These are phyloP conservation scores for Cydia strobilella DNA, from an alignment of 1,140 invertebrate species.

Conservation along the genomic window DNA sequence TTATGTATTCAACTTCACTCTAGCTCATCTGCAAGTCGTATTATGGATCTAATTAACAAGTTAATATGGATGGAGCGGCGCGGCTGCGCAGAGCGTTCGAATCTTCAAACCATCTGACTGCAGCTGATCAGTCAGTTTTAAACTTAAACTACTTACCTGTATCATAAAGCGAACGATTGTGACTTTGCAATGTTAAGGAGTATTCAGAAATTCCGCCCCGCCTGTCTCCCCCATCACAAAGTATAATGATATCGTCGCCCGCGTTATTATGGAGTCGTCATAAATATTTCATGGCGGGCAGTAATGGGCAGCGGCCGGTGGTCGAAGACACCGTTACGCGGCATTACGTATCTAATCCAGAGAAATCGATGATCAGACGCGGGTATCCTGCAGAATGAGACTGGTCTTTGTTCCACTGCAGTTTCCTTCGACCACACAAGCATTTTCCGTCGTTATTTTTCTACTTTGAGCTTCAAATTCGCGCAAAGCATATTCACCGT, in stretches of 20 bases:
- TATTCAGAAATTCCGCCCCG: conserved; percentile 79
- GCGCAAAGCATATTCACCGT: not conserved
- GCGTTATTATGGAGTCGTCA: conserved; percentile 80
- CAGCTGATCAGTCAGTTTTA: not conserved
- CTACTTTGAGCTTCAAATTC: not conserved
- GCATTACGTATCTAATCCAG: conserved; percentile 21
- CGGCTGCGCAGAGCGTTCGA: conserved; percentile 63
- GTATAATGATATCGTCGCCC: conserved; percentile 81
- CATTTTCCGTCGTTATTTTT: not conserved
- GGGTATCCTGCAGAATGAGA: not conserved
- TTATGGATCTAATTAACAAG: conserved; percentile 94
- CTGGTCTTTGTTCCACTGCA: not conserved
- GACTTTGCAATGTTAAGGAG: conserved; percentile 81
- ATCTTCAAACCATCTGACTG: not conserved
- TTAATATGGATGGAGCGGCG: conserved; percentile 87
- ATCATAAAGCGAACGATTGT: conserved; percentile 59
- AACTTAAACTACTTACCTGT: conserved; percentile 52
- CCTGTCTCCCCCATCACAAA: conserved; percentile 79
- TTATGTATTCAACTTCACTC: conserved; percentile 81
- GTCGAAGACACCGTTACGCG: conserved; percentile 35
- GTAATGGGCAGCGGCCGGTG: conserved; percentile 71
- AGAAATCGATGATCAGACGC: conserved; percentile 18
- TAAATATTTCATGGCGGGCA: conserved; percentile 80
- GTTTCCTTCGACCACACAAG: not conserved
- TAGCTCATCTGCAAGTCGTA: conserved; percentile 93